A percentile compares a stretch with the other conserved stretches of the same genome.
phyloP scores from a whole-genome alignment of 2,113 vertebrate genomes.

The Rattus rattus region DNA sequence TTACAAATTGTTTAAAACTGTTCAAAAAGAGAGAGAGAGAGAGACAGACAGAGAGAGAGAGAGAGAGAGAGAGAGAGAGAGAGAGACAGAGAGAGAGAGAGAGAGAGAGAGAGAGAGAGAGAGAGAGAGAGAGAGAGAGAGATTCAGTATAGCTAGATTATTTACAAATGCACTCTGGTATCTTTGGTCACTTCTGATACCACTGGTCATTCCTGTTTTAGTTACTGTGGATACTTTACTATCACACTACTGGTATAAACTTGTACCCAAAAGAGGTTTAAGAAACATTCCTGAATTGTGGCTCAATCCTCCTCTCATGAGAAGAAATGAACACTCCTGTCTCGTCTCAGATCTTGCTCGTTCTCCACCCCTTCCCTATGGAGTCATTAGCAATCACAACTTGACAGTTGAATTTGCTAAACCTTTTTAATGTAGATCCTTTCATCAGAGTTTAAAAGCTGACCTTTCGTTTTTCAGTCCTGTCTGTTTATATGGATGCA shows the following conservation, averaged over 20 bases:
- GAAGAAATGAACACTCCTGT: neutral
- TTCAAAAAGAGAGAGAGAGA: neutral
- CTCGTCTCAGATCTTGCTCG: neutral
- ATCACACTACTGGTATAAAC: neutral
- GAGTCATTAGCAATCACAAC: neutral
- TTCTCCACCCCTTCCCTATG: neutral
- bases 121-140: too few species aligned
- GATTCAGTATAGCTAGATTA: neutral
- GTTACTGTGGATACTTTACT: neutral
- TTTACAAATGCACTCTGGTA: neutral
- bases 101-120: too few species aligned
- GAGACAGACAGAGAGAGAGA: too few species aligned
- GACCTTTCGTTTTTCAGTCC: slow-evolving; percentile 63
- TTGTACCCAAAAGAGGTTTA: neutral
- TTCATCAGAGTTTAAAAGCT: slow-evolving; percentile 56
- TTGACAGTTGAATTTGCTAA: slow-evolving; percentile 28
- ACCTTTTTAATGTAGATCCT: neutral
- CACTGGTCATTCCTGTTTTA: neutral
- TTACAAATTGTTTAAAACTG: neutral
- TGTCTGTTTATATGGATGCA: slow-evolving; percentile 37
- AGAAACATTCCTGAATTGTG: neutral
- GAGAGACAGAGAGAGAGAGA: neutral
- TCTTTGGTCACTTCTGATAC: neutral
- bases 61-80: too few species aligned
- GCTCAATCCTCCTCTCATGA: neutral